Base-by-base conservation (phyloP, 2,113 vertebrate genomes). In the Panthera uncia region DNA sequence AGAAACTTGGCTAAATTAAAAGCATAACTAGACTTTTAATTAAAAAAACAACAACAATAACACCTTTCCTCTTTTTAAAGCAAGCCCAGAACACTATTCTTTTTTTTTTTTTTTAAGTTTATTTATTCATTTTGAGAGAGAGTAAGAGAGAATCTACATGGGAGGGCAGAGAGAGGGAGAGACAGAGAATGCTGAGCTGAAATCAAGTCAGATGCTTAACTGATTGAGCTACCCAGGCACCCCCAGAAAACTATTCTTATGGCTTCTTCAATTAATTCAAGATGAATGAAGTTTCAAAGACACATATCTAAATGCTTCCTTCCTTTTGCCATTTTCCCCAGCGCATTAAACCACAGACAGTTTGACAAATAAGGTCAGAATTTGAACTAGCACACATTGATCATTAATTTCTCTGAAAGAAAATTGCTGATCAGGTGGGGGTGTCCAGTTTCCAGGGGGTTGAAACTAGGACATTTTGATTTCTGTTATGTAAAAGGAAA, bases 251-350 rank as follows among this genome's bases (percentile, higher is more conserved):
- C 48, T 52, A 23, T 91, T 78, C 18, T 91, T 69, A 63, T 33
- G 50, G 63, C 25, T 93, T 74, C 84, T 90, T 91, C n/a, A 86
- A 38, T 76, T 84, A 82, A 84, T 96, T 97, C 78, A 93, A 81
- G 81, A 93, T 36, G 74, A 89, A 76, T 84, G 68, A 85, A 57
- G 57, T 94, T 94, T 85, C 65, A 80, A 76, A 61, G 31, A 78
- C 57, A 81, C 21, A 7, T 3, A 65, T 85, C 63, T 31, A 79
- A 86, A 81, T 29, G 82, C 38, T 89, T 79, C n/a, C 69, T 95
- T 94, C 69, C 71, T 83, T 85, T 74, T 69, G 50, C 65, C 23
- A 52, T 80, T 85, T 89, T 78, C 63, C 57, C 79, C 18, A 68
- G 45, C 15, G 69, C 38, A 41, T 91, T 95, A 48, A 48, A 68